These are phyloP conservation scores for human DNA, from an alignment of 2,113 vertebrate species.

Conservation along the genomic window DNA sequence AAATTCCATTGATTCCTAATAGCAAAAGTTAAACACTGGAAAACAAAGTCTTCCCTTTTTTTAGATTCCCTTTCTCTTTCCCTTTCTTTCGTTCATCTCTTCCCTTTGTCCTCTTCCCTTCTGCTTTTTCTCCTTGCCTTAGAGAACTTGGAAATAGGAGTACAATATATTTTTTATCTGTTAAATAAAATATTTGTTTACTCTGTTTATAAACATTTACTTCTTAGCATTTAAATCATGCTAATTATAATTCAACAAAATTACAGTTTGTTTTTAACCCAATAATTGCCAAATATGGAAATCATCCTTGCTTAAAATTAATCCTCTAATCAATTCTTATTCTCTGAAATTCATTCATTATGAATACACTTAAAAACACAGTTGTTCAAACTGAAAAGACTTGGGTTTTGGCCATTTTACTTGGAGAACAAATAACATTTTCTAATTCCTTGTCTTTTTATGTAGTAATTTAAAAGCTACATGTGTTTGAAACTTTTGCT, in stretches of 20 bases:
- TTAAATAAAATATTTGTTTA: conserved; percentile 53
- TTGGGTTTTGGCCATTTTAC: conserved; percentile 8
- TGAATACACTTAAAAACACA: conserved; percentile 30
- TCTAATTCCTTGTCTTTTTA: conserved; percentile 16
- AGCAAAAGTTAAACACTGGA: background rate
- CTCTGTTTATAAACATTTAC: conserved; percentile 31
- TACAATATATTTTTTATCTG: background rate
- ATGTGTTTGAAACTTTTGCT: conserved; percentile 17
- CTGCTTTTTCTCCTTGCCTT: background rate
- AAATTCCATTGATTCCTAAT: background rate
- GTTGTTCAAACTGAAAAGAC: conserved; percentile 10
- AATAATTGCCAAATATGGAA: conserved; percentile 41
- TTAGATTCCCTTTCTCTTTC: background rate
- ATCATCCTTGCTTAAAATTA: conserved; percentile 50
- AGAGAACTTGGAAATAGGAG: background rate
- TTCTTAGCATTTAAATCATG: conserved; percentile 39
- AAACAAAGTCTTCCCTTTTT: background rate
- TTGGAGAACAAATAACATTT: conserved; percentile 32
- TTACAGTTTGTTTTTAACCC: conserved; percentile 54
- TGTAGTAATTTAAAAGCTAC: conserved; percentile 24
- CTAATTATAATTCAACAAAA: conserved; percentile 32
- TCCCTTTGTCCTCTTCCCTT: background rate
- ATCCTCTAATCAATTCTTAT: conserved; percentile 51
- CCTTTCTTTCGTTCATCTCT: background rate
- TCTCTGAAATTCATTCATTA: conserved; percentile 55